These are phyloP conservation scores for Sabatieria punctata DNA, from an alignment of 2,888 invertebrate genomes.

Conservation along the genomic window DNA sequence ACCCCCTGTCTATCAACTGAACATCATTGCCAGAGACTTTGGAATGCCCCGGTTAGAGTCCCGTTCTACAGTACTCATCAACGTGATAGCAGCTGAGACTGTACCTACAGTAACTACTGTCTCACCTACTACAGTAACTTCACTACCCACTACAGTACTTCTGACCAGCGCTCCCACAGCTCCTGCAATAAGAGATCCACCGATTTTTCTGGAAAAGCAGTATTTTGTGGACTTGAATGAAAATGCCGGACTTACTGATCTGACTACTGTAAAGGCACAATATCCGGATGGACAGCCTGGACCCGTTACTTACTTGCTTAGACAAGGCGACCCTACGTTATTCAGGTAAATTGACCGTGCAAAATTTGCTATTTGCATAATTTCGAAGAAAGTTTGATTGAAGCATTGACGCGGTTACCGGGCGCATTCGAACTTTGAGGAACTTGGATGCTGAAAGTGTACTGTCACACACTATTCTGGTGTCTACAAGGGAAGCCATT, in stretches of 20 bases:
- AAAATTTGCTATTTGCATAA: neutral
- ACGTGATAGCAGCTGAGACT: constrained; percentile 50
- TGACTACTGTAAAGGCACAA: constrained; percentile 10
- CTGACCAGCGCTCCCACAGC: constrained; percentile 7
- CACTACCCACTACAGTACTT: no score
- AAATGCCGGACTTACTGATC: constrained; percentile 4
- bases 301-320: constrained; percentile 22
- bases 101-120: constrained; percentile 1
- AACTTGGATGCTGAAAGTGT: constrained; percentile 65
- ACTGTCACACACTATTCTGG: no score
- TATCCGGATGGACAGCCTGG: constrained; percentile 24
- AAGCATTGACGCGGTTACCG: constrained; percentile 21
- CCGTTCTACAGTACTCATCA: constrained; percentile 71
- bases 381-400: constrained; percentile 1
- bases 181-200: constrained; percentile 1
- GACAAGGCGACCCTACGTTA: constrained; percentile 21
- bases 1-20: constrained; percentile 72
- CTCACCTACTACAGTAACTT: neutral
- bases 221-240: constrained; percentile 7
- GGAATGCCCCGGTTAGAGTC: constrained; percentile 81
- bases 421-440: constrained; percentile 19
- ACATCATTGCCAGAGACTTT: constrained; percentile 77
- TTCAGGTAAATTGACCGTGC: constrained; percentile 12
- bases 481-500: no score
- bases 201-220: neutral